phyloP scores from a whole-genome alignment of 2,888 invertebrate genomes.

The Diabrotica balteata region DNA sequence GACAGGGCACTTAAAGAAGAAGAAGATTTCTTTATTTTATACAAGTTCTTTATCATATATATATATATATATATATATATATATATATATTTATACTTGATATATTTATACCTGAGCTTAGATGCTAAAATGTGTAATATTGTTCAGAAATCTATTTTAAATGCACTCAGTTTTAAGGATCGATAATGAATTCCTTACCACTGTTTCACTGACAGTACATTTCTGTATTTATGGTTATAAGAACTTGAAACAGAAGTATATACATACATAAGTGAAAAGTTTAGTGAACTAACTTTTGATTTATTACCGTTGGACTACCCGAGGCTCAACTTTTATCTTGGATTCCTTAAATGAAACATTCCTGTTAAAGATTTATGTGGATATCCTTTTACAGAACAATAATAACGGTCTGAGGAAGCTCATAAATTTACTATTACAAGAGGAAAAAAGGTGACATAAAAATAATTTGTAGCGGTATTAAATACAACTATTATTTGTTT shows the following conservation, averaged over 20 bases:
- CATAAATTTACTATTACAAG: slow-evolving; percentile 18
- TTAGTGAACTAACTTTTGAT: slow-evolving; percentile 26
- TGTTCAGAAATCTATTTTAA: no score
- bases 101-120: no score
- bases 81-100: no score
- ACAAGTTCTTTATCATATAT: no score
- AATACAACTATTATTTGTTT: no score
- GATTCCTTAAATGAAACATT: slow-evolving; percentile 29
- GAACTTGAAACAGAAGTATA: slow-evolving; percentile 14
- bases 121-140: no score
- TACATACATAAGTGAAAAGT: slow-evolving; percentile 26
- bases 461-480: no score
- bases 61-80: no score
- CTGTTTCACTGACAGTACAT: neutral
- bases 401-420: slow-evolving; percentile 15
- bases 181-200: no score
- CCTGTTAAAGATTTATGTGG: slow-evolving; percentile 24
- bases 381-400: slow-evolving; percentile 20
- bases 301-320: slow-evolving; percentile 17
- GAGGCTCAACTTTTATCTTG: slow-evolving; percentile 20
- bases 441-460: neutral
- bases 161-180: no score
- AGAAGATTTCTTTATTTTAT: no score
- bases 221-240: slow-evolving; percentile 14
- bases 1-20: no score